phyloP scores from a whole-genome alignment of 1,140 invertebrate genomes.

The Drosophila hydei region DNA sequence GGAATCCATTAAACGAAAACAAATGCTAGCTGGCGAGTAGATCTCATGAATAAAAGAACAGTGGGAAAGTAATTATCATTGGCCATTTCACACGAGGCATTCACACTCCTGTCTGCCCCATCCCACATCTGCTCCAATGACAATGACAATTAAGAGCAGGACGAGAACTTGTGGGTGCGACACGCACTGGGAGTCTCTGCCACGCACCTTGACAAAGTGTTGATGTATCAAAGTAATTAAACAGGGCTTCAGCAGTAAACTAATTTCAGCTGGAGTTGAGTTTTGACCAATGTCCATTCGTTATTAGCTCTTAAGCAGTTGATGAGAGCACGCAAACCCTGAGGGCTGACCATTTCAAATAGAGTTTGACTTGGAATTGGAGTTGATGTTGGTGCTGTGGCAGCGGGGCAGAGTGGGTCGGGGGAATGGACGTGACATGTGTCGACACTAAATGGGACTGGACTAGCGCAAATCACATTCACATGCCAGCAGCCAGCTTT shows the following conservation, averaged over 20 bases:
- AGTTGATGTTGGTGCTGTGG: neutral
- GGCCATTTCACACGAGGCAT: slow-evolving; percentile 57
- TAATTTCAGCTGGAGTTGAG: slow-evolving; percentile 70
- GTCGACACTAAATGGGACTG: slow-evolving; percentile 28
- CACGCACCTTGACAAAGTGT: slow-evolving; percentile 80
- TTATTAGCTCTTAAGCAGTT: slow-evolving; percentile 71
- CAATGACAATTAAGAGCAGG: slow-evolving; percentile 58
- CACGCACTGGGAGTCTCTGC: slow-evolving; percentile 29
- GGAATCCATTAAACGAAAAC: slow-evolving; percentile 68
- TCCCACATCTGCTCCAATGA: neutral
- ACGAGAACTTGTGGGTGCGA: slow-evolving; percentile 27
- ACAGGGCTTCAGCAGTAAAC: slow-evolving; percentile 64
- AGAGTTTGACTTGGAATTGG: slow-evolving; percentile 7
- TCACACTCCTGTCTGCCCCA: slow-evolving; percentile 9
- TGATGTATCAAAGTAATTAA: slow-evolving; percentile 81
- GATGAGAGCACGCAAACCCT: slow-evolving; percentile 50
- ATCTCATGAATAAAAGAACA: slow-evolving; percentile 71
- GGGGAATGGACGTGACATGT: slow-evolving; percentile 57
- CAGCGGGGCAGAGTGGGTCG: neutral
- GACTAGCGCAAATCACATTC: slow-evolving; percentile 66
- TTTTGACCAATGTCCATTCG: slow-evolving; percentile 80
- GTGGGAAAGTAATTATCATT: slow-evolving; percentile 72
- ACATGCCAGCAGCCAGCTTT: slow-evolving; percentile 61
- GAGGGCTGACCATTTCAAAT: slow-evolving; percentile 1
- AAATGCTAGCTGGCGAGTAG: slow-evolving; percentile 48